A percentile compares a stretch with the other conserved stretches of the same genome.
These are phyloP conservation scores for Paralvinella palmiformis DNA, from an alignment of 1,140 invertebrate genomes.

Conservation along the genomic window DNA sequence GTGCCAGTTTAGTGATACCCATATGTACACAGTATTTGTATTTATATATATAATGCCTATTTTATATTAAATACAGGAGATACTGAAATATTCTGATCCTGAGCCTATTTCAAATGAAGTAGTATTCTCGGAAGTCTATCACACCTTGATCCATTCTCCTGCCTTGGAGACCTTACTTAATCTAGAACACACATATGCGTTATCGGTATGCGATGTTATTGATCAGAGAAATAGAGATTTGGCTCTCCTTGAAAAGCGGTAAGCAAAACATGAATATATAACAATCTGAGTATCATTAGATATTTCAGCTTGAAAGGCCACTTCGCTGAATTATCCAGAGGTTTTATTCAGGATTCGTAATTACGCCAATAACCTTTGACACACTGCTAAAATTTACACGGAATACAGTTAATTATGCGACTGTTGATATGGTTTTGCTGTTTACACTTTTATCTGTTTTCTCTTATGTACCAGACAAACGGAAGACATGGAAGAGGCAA, in stretches of 20 bases:
- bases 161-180: slow-evolving; percentile 70
- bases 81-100: slow-evolving; percentile 50
- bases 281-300: neutral
- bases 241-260: slow-evolving; percentile 61
- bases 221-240: slow-evolving; percentile 62
- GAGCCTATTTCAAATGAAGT: slow-evolving; percentile 68
- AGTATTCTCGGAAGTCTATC: slow-evolving; percentile 68
- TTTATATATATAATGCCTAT: neutral
- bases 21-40: neutral
- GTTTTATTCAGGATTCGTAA: too few relatives aligned
- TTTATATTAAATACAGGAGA: slow-evolving; percentile 32
- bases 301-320: neutral
- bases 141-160: slow-evolving; percentile 73
- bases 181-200: slow-evolving; percentile 71
- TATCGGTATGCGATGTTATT: slow-evolving; percentile 63
- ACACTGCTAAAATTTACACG: too few relatives aligned
- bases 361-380: too few relatives aligned
- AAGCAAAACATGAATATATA: too few relatives aligned
- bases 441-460: slow-evolving; percentile 16
- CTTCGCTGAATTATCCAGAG: neutral
- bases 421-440: slow-evolving; percentile 6
- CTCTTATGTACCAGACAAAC: slow-evolving; percentile 58
- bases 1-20: neutral
- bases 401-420: too few relatives aligned
- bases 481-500: slow-evolving; percentile 69